Percentiles rank a stretch among this genome's conserved stretches.
phyloP scores from a whole-genome alignment of 2,797 vertebrate genomes.

The Tokudaia muenninki region DNA sequence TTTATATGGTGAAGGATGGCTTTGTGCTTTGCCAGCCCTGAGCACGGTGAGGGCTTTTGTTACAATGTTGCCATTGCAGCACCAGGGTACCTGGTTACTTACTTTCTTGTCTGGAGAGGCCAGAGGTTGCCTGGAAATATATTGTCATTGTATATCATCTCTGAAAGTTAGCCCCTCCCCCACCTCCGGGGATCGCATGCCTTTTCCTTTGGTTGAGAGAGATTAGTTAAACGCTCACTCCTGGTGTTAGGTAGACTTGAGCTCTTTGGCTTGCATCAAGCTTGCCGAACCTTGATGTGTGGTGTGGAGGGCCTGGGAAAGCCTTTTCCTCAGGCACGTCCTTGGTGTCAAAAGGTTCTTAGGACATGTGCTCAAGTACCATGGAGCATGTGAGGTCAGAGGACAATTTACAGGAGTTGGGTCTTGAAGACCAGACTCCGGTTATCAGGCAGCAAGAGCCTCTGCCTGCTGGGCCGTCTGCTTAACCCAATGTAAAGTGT shows the following conservation, averaged over 20 bases:
- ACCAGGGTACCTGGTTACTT: conserved; percentile 9
- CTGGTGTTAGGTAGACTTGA: background rate
- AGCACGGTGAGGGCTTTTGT: background rate
- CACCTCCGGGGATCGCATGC: background rate
- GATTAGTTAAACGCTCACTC: background rate
- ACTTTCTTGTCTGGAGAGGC: background rate
- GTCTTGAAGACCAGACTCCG: background rate
- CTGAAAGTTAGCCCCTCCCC: background rate
- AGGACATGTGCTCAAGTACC: background rate
- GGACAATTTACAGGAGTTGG: background rate
- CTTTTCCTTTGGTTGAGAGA: background rate
- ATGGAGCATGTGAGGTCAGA: background rate
- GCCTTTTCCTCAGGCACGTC: background rate
- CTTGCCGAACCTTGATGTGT: background rate
- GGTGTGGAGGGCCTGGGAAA: background rate
- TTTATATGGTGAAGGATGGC: conserved; percentile 6
- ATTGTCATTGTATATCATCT: background rate
- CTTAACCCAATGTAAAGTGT: background rate
- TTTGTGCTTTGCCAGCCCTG: background rate
- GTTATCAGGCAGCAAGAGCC: background rate
- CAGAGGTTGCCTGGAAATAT: background rate
- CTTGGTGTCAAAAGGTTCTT: background rate
- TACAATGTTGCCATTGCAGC: background rate
- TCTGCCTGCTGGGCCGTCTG: background rate
- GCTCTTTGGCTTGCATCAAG: background rate